These are phyloP conservation scores for Thripadectes ignobilis DNA, from an alignment of 2,797 vertebrate species.

Conservation along the genomic window DNA sequence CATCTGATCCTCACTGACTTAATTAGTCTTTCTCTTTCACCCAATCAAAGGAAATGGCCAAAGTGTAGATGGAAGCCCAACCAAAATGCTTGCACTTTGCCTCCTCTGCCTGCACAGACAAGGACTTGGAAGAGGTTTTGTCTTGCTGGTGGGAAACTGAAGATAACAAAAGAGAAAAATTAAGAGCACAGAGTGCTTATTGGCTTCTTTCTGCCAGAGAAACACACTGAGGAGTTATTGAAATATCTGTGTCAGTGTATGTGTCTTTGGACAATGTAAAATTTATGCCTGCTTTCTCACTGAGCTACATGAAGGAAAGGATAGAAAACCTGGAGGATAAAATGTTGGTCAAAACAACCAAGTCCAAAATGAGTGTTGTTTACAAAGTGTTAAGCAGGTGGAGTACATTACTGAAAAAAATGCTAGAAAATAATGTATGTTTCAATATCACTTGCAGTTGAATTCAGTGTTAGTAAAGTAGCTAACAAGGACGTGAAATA, in stretches of 20 bases:
- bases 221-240: background rate
- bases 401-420: background rate
- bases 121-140: background rate
- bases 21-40: background rate
- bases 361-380: background rate
- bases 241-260: background rate
- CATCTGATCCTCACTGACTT: background rate
- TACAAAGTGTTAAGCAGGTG: background rate
- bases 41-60: background rate
- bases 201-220: background rate
- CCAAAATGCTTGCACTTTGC: background rate
- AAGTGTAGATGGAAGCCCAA: rapidly evolving
- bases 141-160: background rate
- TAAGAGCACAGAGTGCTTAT: background rate
- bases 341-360: background rate
- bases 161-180: background rate
- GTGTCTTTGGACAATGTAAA: background rate
- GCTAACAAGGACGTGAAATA: background rate
- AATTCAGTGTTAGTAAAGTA: background rate
- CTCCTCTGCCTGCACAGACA: background rate
- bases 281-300: background rate
- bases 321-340: background rate
- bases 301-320: background rate
- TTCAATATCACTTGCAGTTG: background rate
- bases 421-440: background rate